Conservation (phyloP, 2,797 vertebrate genomes). For the Chromis chromis region DNA sequence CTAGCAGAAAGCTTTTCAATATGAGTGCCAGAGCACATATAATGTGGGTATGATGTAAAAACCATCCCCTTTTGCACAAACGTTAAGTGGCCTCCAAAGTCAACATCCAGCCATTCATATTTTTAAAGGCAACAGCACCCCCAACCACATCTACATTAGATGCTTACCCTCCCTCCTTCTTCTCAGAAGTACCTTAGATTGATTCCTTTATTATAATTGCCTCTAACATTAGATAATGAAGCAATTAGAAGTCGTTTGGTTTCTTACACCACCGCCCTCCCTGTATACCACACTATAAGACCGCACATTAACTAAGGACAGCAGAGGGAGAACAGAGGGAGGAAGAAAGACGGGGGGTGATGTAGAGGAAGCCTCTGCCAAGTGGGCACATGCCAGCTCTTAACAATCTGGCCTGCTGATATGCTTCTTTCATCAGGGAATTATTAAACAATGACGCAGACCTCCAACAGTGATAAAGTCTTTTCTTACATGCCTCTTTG, state of each 20-base stretch:
- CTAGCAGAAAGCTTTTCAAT: not conserved
- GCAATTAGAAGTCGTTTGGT: slow-evolving; percentile 51
- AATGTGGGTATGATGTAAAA: not conserved
- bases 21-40: not conserved
- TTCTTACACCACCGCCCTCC: slow-evolving; percentile 35
- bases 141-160: slow-evolving; percentile 4
- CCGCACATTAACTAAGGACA: slow-evolving; percentile 42
- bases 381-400: slow-evolving; percentile 62
- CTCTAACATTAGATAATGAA: slow-evolving; percentile 58
- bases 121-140: not conserved
- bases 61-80: not conserved
- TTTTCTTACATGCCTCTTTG: not conserved
- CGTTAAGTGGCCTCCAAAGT: not conserved
- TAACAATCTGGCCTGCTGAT: slow-evolving; percentile 50
- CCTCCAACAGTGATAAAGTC: slow-evolving; percentile 10
- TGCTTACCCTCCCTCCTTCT: slow-evolving; percentile 10
- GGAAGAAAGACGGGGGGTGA: slow-evolving; percentile 7
- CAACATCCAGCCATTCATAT: not conserved
- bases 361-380: slow-evolving; percentile 43
- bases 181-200: slow-evolving; percentile 21
- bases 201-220: slow-evolving; percentile 50
- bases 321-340: slow-evolving; percentile 27
- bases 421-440: slow-evolving; percentile 47
- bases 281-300: slow-evolving; percentile 36
- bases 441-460: slow-evolving; percentile 57